Evolutionary conservation across 2,113 vertebrate species (phyloP).

Genomic region (Progne subis): DNA sequence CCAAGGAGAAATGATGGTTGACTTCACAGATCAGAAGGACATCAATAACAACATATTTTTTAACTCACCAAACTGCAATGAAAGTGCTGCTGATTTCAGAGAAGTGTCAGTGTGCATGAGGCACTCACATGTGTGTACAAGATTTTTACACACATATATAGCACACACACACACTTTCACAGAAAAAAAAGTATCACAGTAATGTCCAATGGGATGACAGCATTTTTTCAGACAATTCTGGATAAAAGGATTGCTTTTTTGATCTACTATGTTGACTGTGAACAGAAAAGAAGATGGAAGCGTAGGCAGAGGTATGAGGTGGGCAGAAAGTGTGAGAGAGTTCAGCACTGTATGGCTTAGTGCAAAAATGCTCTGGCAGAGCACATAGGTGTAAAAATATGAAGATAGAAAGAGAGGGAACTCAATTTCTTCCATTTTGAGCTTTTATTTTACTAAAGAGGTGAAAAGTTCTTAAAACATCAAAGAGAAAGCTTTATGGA

Average conservation of each 20-base stretch:
- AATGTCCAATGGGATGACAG: neutral
- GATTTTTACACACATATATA: neutral
- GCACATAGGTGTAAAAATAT: constrained; percentile 34
- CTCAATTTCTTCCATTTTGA: constrained; percentile 32
- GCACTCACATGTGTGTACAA: neutral
- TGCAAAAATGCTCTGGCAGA: constrained; percentile 53
- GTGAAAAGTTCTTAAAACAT: constrained; percentile 42
- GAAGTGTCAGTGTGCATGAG: neutral
- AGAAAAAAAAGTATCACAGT: neutral
- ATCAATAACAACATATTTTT: neutral
- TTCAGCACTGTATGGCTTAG: neutral
- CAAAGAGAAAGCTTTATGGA: constrained; percentile 29
- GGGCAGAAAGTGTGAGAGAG: constrained; percentile 20
- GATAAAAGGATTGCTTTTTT: neutral
- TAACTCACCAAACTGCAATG: neutral
- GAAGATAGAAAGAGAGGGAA: neutral
- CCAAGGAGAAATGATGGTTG: neutral
- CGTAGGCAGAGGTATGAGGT: neutral
- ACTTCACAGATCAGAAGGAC: neutral
- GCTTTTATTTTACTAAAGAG: constrained; percentile 28
- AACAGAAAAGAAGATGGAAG: constrained; percentile 44
- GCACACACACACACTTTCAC: too few species aligned
- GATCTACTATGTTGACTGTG: neutral
- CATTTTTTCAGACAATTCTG: neutral
- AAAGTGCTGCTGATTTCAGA: neutral